Conservation (phyloP, 2,888 invertebrate genomes). For the Polydrusus pterygomalis region DNA sequence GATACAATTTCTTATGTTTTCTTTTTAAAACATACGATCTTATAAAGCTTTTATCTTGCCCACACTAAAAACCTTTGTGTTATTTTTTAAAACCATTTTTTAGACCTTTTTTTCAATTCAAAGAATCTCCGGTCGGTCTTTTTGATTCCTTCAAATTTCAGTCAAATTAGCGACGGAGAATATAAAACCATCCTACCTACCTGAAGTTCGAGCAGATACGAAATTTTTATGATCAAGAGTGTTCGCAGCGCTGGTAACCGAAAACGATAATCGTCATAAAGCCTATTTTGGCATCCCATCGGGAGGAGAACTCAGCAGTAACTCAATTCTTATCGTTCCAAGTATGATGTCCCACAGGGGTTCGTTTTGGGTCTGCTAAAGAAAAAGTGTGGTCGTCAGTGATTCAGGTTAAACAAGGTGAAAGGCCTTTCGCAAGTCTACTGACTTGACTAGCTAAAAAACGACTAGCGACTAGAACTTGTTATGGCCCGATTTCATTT, state of each 20-base stretch:
- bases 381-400: too few relatives aligned
- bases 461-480: too few relatives aligned
- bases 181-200: constrained; percentile 48
- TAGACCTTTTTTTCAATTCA: constrained; percentile 40
- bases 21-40: constrained; percentile 20
- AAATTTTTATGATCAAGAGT: constrained; percentile 29
- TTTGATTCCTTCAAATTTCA: constrained; percentile 52
- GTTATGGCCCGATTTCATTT: too few relatives aligned
- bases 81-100: constrained; percentile 45
- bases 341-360: too few relatives aligned
- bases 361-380: too few relatives aligned
- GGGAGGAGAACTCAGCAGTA: too few relatives aligned
- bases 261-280: background rate
- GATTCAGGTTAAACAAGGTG: too few relatives aligned
- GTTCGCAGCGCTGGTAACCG: background rate
- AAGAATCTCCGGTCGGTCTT: constrained; percentile 40
- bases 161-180: constrained; percentile 52
- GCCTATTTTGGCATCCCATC: too few relatives aligned
- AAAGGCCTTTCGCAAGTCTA: too few relatives aligned
- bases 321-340: too few relatives aligned
- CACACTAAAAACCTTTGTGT: constrained; percentile 41
- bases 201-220: constrained; percentile 46
- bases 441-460: too few relatives aligned
- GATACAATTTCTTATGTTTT: constrained; percentile 12
- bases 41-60: constrained; percentile 45